Evolutionary conservation across 2,888 invertebrate species (phyloP).

Genomic region (Amphipyra berbera): DNA sequence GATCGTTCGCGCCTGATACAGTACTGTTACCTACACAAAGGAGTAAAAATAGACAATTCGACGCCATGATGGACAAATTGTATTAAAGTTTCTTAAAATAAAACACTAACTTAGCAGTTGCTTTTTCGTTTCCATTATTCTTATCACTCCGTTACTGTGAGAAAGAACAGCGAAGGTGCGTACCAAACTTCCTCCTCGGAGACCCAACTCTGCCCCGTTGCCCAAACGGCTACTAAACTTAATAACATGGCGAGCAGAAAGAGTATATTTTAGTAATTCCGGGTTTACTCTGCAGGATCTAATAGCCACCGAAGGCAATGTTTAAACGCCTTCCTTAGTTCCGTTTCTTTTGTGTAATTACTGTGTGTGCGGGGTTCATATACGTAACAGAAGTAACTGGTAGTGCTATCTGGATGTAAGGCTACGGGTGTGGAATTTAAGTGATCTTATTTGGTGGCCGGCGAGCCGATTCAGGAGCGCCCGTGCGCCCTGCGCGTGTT

Average conservation of each 20-base stretch:
- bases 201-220: constrained; percentile 54
- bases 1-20: constrained; percentile 75
- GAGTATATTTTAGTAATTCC: constrained; percentile 71
- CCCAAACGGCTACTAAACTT: constrained; percentile 65
- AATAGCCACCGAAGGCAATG: constrained; percentile 72
- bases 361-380: constrained; percentile 77
- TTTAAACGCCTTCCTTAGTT: constrained; percentile 76
- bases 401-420: constrained; percentile 81
- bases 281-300: constrained; percentile 67
- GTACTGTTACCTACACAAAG: constrained; percentile 63
- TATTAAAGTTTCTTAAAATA: constrained; percentile 46
- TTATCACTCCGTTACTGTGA: constrained; percentile 29
- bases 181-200: constrained; percentile 45
- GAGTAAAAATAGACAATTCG: constrained; percentile 55
- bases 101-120: constrained; percentile 42
- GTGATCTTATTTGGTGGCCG: constrained; percentile 84
- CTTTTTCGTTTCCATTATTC: constrained; percentile 44
- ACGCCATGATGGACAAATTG: constrained; percentile 29
- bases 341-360: constrained; percentile 87
- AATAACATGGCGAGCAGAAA: constrained; percentile 65
- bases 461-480: constrained; percentile 78
- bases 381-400: constrained; percentile 81
- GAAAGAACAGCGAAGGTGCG: constrained; percentile 44
- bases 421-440: constrained; percentile 85
- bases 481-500: constrained; percentile 78